Evolutionary conservation across 2,113 vertebrate species (phyloP), one percentile per base, ranked within the genome.

Genomic region (Indicator maculatus): DNA sequence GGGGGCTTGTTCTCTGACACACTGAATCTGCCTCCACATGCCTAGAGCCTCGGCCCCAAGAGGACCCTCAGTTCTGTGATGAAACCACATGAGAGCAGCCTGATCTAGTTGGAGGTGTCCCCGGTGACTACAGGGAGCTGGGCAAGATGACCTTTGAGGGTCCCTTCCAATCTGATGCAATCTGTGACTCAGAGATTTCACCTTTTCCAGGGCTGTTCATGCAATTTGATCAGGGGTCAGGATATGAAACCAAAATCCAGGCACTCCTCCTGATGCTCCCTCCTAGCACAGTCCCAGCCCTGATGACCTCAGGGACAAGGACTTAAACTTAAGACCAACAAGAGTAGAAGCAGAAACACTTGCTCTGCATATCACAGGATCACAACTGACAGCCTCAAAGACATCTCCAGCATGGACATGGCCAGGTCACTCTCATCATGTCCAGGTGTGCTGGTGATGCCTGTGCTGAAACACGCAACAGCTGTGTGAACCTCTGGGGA

Each of bases 391-490:
- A 84, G 28, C 20, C 41, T 33, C 39, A 53, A 72, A 44, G 36
- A 30, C 17, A 83, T 56, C 67, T 47, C 10, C 30, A 73, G 59
- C 86, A 44, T 58, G 63, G 59, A 28, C 73, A 58, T 1, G 17
- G 63, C 15, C 33, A 78, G 16, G 44, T 30, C 38, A 26, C 38
- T 64, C 38, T 15, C 52, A 26, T 31, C 50, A 15, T 2, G 18
- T 27, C 76, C 9, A 31, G 5, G 16, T 47, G 26, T 38, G 9
- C 1, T n/a, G 2, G 5, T 8, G 24, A n/a, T n/a, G 33, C 74
- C 59, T 8, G 27, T 21, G 26, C 53, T 47, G 67, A 79, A 72
- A 60, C 1, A 4, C 18, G 44, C 0, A 0, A 30, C 52, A 38
- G 20, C 18, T 67, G 65, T 2, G 3, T 2, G 41, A 38, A 73